Conservation (phyloP, 2,888 invertebrate species). For the Thalpophila matura region DNA sequence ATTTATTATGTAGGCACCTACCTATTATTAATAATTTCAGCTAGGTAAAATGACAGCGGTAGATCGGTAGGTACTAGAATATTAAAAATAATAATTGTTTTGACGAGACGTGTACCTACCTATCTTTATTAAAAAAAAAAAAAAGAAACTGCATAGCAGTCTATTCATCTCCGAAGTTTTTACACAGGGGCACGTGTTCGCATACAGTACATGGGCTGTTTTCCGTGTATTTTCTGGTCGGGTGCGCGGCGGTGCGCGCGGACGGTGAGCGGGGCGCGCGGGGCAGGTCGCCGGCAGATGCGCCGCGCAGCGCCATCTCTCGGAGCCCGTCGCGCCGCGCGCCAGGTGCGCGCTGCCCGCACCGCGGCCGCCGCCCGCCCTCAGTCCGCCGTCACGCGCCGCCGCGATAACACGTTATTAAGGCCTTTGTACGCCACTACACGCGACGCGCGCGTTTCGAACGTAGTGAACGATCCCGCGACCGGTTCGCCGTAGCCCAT, state of each 20-base stretch:
- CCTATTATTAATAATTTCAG: too few species aligned
- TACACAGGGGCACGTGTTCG: slow-evolving; percentile 87
- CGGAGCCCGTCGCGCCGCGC: slow-evolving; percentile 73
- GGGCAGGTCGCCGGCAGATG: slow-evolving; percentile 83
- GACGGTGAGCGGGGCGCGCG: slow-evolving; percentile 68
- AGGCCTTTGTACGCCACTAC: slow-evolving; percentile 79
- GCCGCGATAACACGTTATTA: slow-evolving; percentile 81
- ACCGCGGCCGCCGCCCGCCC: slow-evolving; percentile 87
- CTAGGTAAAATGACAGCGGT: neutral
- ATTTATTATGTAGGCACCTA: too few species aligned
- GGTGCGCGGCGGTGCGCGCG: slow-evolving; percentile 70
- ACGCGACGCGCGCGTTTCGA: slow-evolving; percentile 89
- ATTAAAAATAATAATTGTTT: slow-evolving; percentile 33
- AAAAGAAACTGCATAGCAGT: slow-evolving; percentile 75
- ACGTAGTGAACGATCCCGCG: slow-evolving; percentile 88
- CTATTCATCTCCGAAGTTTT: slow-evolving; percentile 80
- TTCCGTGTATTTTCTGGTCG: slow-evolving; percentile 88
- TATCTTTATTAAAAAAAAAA: slow-evolving; percentile 14
- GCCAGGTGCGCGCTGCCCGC: slow-evolving; percentile 87
- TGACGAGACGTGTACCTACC: slow-evolving; percentile 37
- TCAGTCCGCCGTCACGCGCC: slow-evolving; percentile 90
- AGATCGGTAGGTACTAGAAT: slow-evolving; percentile 7
- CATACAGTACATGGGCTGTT: slow-evolving; percentile 83
- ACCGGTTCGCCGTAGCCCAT: slow-evolving; percentile 87
- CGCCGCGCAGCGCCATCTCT: slow-evolving; percentile 90